These are phyloP conservation scores for Parnassius orleans DNA, from an alignment of 2,888 invertebrate species.

Conservation along the genomic window DNA sequence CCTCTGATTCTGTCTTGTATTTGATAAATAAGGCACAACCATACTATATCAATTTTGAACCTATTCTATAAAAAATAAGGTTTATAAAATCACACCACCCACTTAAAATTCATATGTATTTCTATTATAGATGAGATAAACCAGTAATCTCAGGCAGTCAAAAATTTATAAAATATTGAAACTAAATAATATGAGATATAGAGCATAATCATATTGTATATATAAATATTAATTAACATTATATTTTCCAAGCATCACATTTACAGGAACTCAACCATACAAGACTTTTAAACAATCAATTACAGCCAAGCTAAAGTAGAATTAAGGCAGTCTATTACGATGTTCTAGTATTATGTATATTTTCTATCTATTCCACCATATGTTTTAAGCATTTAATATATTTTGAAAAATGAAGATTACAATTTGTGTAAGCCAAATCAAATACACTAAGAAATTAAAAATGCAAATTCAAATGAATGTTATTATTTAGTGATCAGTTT, in stretches of 20 bases:
- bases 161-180: constrained; percentile 11
- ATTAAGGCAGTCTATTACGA: too few relatives aligned
- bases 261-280: constrained; percentile 25
- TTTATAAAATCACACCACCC: constrained; percentile 9
- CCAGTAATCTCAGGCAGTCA: constrained; percentile 11
- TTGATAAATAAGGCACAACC: constrained; percentile 72
- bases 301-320: too few relatives aligned
- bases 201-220: background rate
- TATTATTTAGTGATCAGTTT: too few relatives aligned
- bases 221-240: constrained; percentile 24
- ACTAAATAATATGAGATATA: constrained; percentile 1
- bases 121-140: constrained; percentile 5
- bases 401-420: too few relatives aligned
- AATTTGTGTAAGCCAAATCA: too few relatives aligned
- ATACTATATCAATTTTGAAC: constrained; percentile 38
- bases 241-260: constrained; percentile 19
- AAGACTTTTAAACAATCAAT: background rate
- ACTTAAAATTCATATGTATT: constrained; percentile 5
- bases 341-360: too few relatives aligned
- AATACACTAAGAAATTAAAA: too few relatives aligned
- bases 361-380: too few relatives aligned
- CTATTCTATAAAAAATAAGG: constrained; percentile 13
- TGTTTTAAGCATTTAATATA: too few relatives aligned
- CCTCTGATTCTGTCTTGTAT: constrained; percentile 47
- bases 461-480: too few relatives aligned